phyloP scores from a whole-genome alignment of 2,797 vertebrate species.

The Falco columbarius region DNA sequence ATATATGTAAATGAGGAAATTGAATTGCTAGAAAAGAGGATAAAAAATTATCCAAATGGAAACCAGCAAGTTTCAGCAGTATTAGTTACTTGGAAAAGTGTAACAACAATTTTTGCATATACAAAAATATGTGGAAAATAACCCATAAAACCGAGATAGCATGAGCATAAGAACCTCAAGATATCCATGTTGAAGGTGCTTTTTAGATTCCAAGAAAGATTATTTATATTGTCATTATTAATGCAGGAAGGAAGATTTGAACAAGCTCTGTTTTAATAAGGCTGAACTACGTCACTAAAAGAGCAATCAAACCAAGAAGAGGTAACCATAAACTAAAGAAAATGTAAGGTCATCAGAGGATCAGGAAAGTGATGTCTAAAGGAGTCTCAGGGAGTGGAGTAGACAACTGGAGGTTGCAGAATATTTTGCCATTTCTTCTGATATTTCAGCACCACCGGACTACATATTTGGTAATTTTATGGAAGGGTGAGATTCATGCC shows the following conservation, averaged over 20 bases:
- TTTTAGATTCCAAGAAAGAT: neutral
- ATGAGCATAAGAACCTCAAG: neutral
- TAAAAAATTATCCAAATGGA: neutral
- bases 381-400: neutral
- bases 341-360: neutral
- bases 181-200: neutral
- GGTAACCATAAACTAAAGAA: neutral
- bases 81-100: neutral
- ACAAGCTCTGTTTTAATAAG: neutral
- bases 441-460: neutral
- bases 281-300: neutral
- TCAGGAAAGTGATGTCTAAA: neutral
- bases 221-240: fast-evolving
- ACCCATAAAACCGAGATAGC: fast-evolving
- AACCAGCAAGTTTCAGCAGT: neutral
- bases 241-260: neutral
- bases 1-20: neutral
- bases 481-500: neutral
- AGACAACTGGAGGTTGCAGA: neutral
- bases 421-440: neutral
- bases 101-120: neutral
- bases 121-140: neutral
- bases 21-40: neutral
- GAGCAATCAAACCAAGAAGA: neutral
- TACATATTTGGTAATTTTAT: neutral